These are phyloP conservation scores for Terebella lapidaria DNA, from an alignment of 2,888 invertebrate genomes.

Conservation along the genomic window DNA sequence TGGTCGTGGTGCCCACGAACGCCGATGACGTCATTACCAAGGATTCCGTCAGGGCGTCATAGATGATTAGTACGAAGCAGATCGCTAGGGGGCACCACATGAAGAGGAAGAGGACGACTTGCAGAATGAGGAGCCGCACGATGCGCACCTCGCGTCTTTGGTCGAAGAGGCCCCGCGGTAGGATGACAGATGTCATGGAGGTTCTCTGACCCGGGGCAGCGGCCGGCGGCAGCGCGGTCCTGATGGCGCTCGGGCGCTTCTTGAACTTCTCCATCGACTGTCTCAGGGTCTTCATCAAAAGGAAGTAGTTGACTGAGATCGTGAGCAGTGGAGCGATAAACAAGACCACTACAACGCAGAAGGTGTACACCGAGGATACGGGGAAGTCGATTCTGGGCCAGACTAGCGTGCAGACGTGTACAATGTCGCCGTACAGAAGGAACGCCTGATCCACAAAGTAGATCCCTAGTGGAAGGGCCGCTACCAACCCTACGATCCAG, in stretches of 20 bases:
- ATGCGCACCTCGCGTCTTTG: background rate
- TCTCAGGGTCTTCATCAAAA: background rate
- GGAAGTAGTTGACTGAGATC: slow-evolving; percentile 4
- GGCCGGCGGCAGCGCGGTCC: too few relatives aligned
- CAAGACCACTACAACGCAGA: background rate
- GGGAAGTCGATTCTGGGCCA: slow-evolving; percentile 26
- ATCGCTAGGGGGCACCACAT: background rate
- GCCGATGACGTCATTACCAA: background rate
- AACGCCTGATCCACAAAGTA: slow-evolving; percentile 30
- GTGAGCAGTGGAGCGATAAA: slow-evolving; percentile 2
- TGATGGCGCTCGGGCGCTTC: too few relatives aligned
- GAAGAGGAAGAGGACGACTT: background rate
- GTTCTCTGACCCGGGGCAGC: too few relatives aligned
- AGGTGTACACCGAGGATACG: slow-evolving; percentile 3
- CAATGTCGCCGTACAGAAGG: slow-evolving; percentile 13
- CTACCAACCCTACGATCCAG: background rate
- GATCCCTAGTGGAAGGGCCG: slow-evolving; percentile 28
- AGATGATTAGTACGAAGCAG: background rate
- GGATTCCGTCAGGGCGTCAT: background rate
- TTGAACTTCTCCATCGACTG: background rate
- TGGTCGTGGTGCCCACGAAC: background rate
- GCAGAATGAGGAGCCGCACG: background rate
- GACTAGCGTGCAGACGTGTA: slow-evolving; percentile 32
- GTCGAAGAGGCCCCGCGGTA: too few relatives aligned
- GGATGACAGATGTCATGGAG: too few relatives aligned